Evolutionary conservation across 2,888 invertebrate species (phyloP), one percentile per base, ranked within the genome.

Genomic region (Hipparchia sbordonii): DNA sequence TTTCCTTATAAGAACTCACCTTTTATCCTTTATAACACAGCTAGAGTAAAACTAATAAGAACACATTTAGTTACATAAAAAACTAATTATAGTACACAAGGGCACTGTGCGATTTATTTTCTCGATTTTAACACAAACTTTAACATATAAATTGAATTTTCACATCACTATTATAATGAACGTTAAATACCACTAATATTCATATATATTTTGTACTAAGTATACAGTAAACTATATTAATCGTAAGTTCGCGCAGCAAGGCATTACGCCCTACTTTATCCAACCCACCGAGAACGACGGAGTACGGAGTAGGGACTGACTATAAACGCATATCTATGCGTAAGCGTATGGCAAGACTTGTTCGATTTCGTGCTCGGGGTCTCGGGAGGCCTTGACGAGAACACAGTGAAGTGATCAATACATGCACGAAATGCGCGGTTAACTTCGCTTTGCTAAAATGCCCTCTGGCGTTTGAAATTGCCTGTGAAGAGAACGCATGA

Each of bases 141-240:
- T 23, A 23, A 71, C 52, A 70, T 74, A 74, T 76, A 70, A 76
- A 65, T 77, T 68, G 74, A 79, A 78, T 79, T 81, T 80, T 82
- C 88, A 89, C 89, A 87, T 87, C 87, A 89, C 89, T 87, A 76
- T 81, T 83, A 82, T 82, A 79, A 83, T 84, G 72, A 39, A 61
- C 67, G 67, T 79, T 54, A 72, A 67, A 45, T 63, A 70, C 33
- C 57, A 75, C 65, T 75, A 13, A 46, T 13, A 61, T 57, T 72
- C 10, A 66, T 65, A 57, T 23, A 52, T 67, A 67, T 71, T 63
- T 72, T 54, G 54, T 63, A 61, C 52, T 72, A n/a, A n/a, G n/a
- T n/a, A 63, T 69, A 67, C 46, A 63, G 46, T 23, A 70, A 52
- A 57, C 61, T 74, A 72, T 70, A 56, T 63, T 63, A 74, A 74